Conservation (phyloP, 2,113 vertebrate species). For the Sinocyclocheilus rhinocerous region DNA sequence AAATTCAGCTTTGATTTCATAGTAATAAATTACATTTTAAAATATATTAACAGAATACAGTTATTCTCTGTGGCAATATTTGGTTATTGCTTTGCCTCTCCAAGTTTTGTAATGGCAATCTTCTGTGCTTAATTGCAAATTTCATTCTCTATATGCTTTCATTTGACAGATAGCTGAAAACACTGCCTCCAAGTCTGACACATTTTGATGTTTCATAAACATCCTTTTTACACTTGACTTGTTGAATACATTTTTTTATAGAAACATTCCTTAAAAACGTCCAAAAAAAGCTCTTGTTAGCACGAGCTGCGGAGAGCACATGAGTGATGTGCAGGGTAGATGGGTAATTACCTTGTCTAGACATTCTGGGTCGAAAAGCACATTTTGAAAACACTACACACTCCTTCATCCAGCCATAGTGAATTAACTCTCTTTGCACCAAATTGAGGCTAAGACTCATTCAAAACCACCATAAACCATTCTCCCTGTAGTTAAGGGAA, state of each 20-base stretch:
- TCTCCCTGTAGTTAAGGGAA: constrained; percentile 1
- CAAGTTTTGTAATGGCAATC: neutral
- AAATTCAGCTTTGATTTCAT: neutral
- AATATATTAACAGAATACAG: neutral
- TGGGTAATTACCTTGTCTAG: constrained; percentile 75
- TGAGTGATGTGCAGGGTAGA: constrained; percentile 59
- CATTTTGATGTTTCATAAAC: constrained; percentile 51
- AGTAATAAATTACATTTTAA: neutral
- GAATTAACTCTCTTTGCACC: constrained; percentile 27
- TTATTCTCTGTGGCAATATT: neutral
- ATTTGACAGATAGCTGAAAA: constrained; percentile 1
- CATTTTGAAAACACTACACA: constrained; percentile 62
- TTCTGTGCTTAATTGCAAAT: neutral
- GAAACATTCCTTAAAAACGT: constrained; percentile 59
- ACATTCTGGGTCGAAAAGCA: constrained; percentile 68
- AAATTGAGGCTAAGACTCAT: constrained; percentile 49
- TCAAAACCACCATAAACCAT: constrained; percentile 26
- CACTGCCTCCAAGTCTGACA: neutral
- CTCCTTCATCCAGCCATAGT: constrained; percentile 11
- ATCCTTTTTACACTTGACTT: constrained; percentile 55
- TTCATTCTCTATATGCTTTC: neutral
- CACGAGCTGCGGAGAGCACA: constrained; percentile 40
- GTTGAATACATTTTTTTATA: constrained; percentile 54
- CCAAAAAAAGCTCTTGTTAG: constrained; percentile 62
- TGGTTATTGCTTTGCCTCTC: neutral